Evolutionary conservation across 2,113 vertebrate genomes (phyloP).

Genomic region (Procavia capensis): DNA sequence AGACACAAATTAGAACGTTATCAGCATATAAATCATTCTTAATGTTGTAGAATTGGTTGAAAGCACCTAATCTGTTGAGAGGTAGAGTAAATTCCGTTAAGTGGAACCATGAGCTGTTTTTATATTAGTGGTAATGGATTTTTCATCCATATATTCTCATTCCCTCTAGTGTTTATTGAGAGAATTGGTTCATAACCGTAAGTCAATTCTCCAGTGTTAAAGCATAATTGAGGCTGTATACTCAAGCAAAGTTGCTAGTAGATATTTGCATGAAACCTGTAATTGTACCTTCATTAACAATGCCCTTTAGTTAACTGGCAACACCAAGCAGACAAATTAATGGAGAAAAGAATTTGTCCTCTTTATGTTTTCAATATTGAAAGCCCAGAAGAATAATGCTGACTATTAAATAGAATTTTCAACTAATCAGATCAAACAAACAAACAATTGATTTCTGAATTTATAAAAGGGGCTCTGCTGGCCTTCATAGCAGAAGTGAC

Average conservation of each 20-base stretch:
- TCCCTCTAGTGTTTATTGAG: background rate
- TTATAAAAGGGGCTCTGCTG: background rate
- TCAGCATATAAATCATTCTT: background rate
- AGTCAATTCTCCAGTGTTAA: background rate
- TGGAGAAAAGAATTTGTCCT: background rate
- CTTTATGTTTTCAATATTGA: slow-evolving; percentile 23
- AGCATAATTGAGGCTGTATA: background rate
- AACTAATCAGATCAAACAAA: slow-evolving; percentile 27
- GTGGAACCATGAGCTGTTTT: slow-evolving; percentile 22
- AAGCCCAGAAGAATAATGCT: background rate
- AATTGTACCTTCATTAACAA: slow-evolving; percentile 26
- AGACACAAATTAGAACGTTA: background rate
- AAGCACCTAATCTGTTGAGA: background rate
- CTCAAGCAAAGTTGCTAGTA: background rate
- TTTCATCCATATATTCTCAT: background rate
- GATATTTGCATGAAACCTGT: background rate
- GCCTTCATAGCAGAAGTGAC: background rate
- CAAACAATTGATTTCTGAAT: slow-evolving; percentile 25
- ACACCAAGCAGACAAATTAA: slow-evolving; percentile 27
- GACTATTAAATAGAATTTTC: slow-evolving; percentile 21
- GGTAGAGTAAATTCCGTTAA: slow-evolving; percentile 2
- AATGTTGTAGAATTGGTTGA: background rate
- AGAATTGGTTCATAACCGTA: slow-evolving; percentile 21
- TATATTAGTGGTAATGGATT: background rate
- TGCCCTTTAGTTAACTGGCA: background rate